Evolutionary conservation across 1,140 invertebrate genomes (phyloP).

Genomic region (Amphibalanus amphitrite): DNA sequence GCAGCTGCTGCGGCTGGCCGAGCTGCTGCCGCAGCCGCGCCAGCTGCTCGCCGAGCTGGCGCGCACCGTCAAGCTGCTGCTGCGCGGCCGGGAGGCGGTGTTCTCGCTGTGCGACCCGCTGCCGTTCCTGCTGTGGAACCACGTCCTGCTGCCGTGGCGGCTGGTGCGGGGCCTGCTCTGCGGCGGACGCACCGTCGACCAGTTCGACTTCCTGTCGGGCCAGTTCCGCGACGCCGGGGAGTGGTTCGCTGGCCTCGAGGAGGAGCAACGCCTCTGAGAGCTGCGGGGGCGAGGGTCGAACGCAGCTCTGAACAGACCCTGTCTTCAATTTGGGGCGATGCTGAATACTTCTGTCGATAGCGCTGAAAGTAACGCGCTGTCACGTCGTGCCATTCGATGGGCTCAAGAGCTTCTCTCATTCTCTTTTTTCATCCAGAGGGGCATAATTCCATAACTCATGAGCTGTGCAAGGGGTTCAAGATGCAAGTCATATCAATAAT

Average conservation of each 20-base stretch:
- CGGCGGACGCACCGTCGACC: background rate
- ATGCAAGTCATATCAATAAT: too few relatives aligned
- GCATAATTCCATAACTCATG: too few relatives aligned
- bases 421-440: too few relatives aligned
- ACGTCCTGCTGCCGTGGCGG: background rate
- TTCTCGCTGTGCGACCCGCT: conserved; percentile 2
- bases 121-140: background rate
- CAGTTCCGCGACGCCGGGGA: background rate
- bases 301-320: too few relatives aligned
- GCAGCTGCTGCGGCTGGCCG: background rate
- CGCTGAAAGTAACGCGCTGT: too few relatives aligned
- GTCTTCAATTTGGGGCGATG: too few relatives aligned
- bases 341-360: too few relatives aligned
- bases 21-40: background rate
- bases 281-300: too few relatives aligned
- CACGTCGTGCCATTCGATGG: too few relatives aligned
- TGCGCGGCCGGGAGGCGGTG: conserved; percentile 2
- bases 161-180: background rate
- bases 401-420: too few relatives aligned
- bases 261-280: too few relatives aligned
- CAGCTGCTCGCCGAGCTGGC: background rate
- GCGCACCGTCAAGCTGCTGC: background rate
- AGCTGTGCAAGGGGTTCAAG: too few relatives aligned
- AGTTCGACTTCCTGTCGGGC: background rate
- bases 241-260: background rate